Evolutionary conservation across 2,113 vertebrate species (phyloP).

Genomic region (Coryphaenoides rupestris): DNA sequence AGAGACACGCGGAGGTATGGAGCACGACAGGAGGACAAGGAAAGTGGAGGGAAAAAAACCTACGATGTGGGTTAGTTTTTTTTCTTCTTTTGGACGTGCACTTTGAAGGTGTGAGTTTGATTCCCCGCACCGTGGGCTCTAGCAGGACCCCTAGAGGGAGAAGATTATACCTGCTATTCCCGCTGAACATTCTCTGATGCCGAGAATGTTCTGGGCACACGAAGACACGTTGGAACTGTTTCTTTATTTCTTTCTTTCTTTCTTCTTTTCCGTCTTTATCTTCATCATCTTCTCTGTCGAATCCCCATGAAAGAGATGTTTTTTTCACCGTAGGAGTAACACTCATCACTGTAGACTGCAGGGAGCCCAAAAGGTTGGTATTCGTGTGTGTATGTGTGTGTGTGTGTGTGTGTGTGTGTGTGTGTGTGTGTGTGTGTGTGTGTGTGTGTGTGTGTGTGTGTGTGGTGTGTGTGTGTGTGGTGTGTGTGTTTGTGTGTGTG

Average conservation of each 20-base stretch:
- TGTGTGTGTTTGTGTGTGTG: no score
- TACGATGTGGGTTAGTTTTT: no score
- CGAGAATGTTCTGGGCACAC: conserved; percentile 30
- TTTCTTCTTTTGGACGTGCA: not conserved
- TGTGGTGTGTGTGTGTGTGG: no score
- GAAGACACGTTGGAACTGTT: conserved; percentile 6
- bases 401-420: conserved; percentile 6
- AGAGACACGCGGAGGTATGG: not conserved
- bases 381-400: not conserved
- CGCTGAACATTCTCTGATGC: not conserved
- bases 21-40: conserved; percentile 17
- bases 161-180: conserved; percentile 39
- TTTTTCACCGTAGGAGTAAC: conserved; percentile 33
- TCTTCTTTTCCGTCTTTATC: conserved; percentile 18
- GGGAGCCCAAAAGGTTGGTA: conserved; percentile 2
- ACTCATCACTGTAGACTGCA: conserved; percentile 15
- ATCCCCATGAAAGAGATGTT: conserved; percentile 44
- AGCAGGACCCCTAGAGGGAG: conserved; percentile 29
- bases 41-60: conserved; percentile 21
- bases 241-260: not conserved
- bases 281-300: conserved; percentile 22
- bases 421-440: not conserved
- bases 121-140: conserved; percentile 17
- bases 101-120: conserved; percentile 16
- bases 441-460: no score